phyloP scores from a whole-genome alignment of 2,797 vertebrate species.

The Coendou prehensilis region DNA sequence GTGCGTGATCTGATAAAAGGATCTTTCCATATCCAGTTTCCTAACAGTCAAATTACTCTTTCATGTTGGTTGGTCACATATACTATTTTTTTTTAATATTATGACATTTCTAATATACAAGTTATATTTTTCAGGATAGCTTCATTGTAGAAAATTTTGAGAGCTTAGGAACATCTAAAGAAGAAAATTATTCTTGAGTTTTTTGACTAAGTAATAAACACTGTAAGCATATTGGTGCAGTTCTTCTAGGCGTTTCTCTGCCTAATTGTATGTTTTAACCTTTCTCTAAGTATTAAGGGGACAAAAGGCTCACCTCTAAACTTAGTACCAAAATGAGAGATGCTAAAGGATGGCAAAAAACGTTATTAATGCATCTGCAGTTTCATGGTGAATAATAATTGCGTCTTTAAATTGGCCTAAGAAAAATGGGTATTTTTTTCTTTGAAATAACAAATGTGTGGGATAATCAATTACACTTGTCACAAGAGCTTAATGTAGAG shows the following conservation, averaged over 20 bases:
- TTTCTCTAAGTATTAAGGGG: background rate
- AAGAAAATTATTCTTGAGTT: conserved; percentile 9
- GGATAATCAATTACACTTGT: conserved; percentile 67
- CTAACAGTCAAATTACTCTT: background rate
- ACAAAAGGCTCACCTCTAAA: background rate
- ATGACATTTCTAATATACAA: background rate
- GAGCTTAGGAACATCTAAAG: background rate
- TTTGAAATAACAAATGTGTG: conserved; percentile 4
- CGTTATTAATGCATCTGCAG: background rate
- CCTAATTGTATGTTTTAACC: background rate
- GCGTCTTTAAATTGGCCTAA: conserved; percentile 34
- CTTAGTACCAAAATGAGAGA: background rate
- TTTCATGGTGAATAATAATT: background rate
- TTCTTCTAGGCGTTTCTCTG: background rate
- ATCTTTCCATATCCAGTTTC: background rate
- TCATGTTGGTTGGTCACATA: background rate
- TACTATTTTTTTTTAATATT: background rate
- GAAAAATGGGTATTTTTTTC: conserved; percentile 38
- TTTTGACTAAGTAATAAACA: background rate
- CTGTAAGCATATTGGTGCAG: background rate
- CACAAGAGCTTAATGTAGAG: conserved; percentile 69
- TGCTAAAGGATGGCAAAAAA: background rate
- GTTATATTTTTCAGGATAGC: background rate
- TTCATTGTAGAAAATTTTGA: background rate
- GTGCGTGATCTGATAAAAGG: background rate